A percentile compares a stretch with the other conserved stretches of the same genome.
phyloP scores from a whole-genome alignment of 2,797 vertebrate species.

The Pipistrellus pipistrellus region DNA sequence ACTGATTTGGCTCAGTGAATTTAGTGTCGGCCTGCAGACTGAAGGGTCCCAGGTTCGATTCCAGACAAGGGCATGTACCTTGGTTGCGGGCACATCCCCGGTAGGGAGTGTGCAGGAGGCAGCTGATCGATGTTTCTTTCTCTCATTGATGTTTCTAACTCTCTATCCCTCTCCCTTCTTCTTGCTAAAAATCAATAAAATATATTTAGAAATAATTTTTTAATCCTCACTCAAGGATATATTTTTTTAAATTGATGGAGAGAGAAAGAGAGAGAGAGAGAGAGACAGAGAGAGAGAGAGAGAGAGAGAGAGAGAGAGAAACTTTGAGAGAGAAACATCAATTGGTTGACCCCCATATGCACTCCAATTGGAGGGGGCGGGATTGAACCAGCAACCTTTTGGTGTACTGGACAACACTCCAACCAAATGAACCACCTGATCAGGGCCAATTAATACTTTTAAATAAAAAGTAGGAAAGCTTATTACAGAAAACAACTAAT shows the following conservation, averaged over 20 bases:
- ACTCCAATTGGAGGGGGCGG: neutral
- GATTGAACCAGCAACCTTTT: neutral
- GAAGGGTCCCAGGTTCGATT: too few species aligned
- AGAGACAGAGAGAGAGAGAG: neutral
- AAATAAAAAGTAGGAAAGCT: slow-evolving; percentile 93
- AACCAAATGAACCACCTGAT: neutral
- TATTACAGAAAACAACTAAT: slow-evolving; percentile 88
- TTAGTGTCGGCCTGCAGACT: too few species aligned
- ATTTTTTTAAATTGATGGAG: neutral
- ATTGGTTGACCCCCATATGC: neutral
- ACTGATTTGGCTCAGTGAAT: too few species aligned
- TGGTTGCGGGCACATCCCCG: too few species aligned
- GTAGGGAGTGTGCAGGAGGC: too few species aligned
- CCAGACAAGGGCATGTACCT: too few species aligned
- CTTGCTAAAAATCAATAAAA: too few species aligned
- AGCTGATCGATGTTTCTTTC: too few species aligned
- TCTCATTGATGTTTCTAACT: too few species aligned
- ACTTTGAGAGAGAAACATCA: neutral
- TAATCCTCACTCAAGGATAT: neutral
- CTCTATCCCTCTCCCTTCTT: too few species aligned
- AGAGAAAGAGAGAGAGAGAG: neutral
- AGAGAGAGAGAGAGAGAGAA: neutral
- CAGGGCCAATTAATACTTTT: slow-evolving; percentile 88
- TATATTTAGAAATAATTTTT: slow-evolving; percentile 13
- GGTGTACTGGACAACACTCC: neutral